phyloP scores from a whole-genome alignment of 2,797 vertebrate genomes.

The Meda fulgida region DNA sequence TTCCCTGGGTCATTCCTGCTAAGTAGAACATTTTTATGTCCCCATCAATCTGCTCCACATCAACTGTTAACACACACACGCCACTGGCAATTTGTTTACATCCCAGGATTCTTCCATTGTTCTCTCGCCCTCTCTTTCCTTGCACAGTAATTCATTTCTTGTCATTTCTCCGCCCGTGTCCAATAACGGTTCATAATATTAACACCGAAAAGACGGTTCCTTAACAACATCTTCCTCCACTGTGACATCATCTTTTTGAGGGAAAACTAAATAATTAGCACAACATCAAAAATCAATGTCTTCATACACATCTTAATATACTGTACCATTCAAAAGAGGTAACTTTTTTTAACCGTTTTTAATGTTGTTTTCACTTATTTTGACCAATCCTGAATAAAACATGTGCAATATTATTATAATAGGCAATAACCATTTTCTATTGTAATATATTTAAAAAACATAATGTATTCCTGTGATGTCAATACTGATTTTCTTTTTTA shows the following conservation, averaged over 20 bases:
- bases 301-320: not conserved
- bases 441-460: too few species aligned
- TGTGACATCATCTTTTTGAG: not conserved
- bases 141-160: not conserved
- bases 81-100: not conserved
- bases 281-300: not conserved
- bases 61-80: not conserved
- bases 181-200: not conserved
- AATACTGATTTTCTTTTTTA: not conserved
- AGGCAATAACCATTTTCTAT: not conserved
- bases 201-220: not conserved
- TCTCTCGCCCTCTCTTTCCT: not conserved
- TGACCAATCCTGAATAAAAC: not conserved
- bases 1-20: not conserved
- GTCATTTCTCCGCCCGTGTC: accelerated
- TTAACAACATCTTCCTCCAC: not conserved
- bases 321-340: not conserved
- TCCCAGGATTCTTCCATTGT: not conserved
- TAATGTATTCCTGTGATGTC: not conserved
- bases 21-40: not conserved
- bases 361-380: not conserved
- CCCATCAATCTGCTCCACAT: not conserved
- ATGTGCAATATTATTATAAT: not conserved
- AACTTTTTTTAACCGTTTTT: too few species aligned
- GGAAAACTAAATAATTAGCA: not conserved